phyloP scores from a whole-genome alignment of 2,113 vertebrate species.

The Amblyornis subalaris region DNA sequence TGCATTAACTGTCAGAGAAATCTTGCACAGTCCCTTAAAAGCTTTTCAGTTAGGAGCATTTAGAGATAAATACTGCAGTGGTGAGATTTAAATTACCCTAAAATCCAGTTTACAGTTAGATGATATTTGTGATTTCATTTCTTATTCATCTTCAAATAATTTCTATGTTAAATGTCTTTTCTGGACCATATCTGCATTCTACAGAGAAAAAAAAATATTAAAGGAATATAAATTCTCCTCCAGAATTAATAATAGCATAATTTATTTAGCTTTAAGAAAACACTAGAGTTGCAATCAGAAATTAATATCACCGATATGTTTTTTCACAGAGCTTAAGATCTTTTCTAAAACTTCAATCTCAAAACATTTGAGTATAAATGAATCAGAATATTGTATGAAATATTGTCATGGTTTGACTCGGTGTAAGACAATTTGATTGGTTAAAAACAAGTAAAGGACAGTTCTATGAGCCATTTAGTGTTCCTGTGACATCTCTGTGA shows the following conservation, averaged over 20 bases:
- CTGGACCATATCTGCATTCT: background rate
- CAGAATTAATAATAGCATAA: background rate
- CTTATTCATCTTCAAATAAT: background rate
- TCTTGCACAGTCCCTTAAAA: background rate
- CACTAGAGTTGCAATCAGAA: background rate
- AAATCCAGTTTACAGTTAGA: background rate
- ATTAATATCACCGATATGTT: background rate
- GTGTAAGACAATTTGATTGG: too few relatives aligned
- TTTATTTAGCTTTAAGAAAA: background rate
- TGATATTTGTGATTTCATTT: background rate
- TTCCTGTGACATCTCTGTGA: too few relatives aligned
- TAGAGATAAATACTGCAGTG: background rate
- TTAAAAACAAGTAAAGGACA: too few relatives aligned
- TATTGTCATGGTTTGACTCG: too few relatives aligned
- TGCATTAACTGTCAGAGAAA: background rate
- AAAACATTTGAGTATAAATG: background rate
- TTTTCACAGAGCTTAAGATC: background rate
- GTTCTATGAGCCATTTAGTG: too few relatives aligned
- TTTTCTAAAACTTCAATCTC: background rate
- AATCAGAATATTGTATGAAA: background rate
- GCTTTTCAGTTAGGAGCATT: background rate
- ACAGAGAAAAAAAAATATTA: background rate
- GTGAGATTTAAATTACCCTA: background rate
- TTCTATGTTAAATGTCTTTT: background rate
- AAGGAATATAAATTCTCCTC: background rate